Percentiles rank a stretch among this genome's conserved stretches.
phyloP scores from a whole-genome alignment of 2,888 invertebrate genomes.

The Branchipolynoe longqiensis region DNA sequence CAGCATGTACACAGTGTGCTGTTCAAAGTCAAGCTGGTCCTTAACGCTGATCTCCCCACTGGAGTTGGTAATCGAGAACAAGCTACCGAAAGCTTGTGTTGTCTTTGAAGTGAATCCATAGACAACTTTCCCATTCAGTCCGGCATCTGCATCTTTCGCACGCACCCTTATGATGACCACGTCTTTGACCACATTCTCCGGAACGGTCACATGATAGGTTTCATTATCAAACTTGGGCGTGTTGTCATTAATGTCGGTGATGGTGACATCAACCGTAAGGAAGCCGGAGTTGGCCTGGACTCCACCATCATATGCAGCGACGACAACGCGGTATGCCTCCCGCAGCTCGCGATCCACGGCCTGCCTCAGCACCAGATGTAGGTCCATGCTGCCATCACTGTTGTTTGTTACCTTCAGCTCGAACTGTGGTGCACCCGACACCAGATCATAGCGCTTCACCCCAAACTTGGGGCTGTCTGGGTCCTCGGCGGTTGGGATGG shows the following conservation, averaged over 20 bases:
- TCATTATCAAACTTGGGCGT: slow-evolving; percentile 51
- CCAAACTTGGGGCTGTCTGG: slow-evolving; percentile 62
- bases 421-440: slow-evolving; percentile 38
- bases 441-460: slow-evolving; percentile 58
- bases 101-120: slow-evolving; percentile 57
- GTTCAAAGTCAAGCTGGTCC: slow-evolving; percentile 63
- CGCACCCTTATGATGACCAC: slow-evolving; percentile 36
- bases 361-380: slow-evolving; percentile 44
- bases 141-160: slow-evolving; percentile 61
- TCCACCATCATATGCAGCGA: slow-evolving; percentile 58
- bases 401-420: slow-evolving; percentile 55
- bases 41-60: slow-evolving; percentile 65
- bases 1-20: slow-evolving; percentile 50
- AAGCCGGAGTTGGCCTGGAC: slow-evolving; percentile 52
- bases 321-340: slow-evolving; percentile 25
- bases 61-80: slow-evolving; percentile 62
- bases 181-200: slow-evolving; percentile 21
- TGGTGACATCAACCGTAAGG: slow-evolving; percentile 47
- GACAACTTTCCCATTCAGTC: slow-evolving; percentile 57
- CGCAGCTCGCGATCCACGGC: slow-evolving; percentile 59
- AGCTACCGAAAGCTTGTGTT: slow-evolving; percentile 1
- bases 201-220: slow-evolving; percentile 44
- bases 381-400: slow-evolving; percentile 70
- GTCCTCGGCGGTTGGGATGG: slow-evolving; percentile 65
- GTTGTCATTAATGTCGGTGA: slow-evolving; percentile 60